Percentiles rank a stretch among this genome's conserved stretches.
Evolutionary conservation across 2,797 vertebrate species (phyloP).

Genomic region (Crax fasciolata): DNA sequence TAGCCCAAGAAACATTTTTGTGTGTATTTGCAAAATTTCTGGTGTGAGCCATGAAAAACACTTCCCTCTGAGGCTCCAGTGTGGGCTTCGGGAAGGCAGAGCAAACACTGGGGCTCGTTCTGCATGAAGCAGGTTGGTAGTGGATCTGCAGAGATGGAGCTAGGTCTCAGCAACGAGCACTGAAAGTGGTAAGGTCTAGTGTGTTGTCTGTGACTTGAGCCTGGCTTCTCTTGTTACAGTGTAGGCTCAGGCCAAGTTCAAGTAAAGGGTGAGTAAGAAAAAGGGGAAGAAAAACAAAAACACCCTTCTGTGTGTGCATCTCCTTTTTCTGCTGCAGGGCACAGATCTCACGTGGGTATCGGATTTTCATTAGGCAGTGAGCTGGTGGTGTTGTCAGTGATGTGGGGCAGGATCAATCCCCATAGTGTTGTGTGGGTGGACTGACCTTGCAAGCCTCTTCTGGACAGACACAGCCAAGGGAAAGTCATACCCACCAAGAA

Average conservation of each 20-base stretch:
- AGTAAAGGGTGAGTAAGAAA: neutral
- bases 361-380: neutral
- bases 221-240: neutral
- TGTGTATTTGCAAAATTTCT: neutral
- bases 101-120: neutral
- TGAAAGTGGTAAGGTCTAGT: neutral
- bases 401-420: neutral
- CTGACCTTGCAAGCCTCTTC: neutral
- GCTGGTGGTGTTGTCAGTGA: rapidly evolving
- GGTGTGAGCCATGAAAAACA: neutral
- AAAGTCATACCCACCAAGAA: neutral
- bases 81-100: neutral
- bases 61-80: rapidly evolving
- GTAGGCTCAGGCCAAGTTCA: neutral
- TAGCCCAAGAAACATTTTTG: neutral
- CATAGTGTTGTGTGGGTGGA: neutral
- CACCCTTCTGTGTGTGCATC: neutral
- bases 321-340: neutral
- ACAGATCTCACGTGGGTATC: neutral
- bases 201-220: neutral
- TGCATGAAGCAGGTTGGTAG: rapidly evolving
- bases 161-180: rapidly evolving
- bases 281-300: neutral
- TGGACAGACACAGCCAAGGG: neutral
- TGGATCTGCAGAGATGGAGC: rapidly evolving